These are phyloP conservation scores for Kryptolebias marmoratus DNA, from an alignment of 2,113 vertebrate genomes.

Conservation along the genomic window DNA sequence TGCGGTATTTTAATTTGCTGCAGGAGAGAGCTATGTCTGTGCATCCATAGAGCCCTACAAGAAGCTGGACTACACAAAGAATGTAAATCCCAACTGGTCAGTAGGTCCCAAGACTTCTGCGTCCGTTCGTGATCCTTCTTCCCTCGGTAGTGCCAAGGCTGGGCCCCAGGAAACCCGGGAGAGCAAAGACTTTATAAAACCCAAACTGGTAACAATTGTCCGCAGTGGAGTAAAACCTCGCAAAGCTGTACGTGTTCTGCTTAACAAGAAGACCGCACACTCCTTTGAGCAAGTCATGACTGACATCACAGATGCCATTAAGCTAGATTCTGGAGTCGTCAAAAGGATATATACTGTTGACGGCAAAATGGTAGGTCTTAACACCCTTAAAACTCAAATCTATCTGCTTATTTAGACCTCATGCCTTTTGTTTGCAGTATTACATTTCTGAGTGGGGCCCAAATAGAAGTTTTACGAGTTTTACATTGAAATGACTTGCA, in stretches of 20 bases:
- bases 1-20: slow-evolving; percentile 37
- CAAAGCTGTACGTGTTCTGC: slow-evolving; percentile 93
- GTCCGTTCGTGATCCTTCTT: slow-evolving; percentile 81
- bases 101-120: slow-evolving; percentile 87
- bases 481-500: too few relatives aligned
- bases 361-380: slow-evolving; percentile 90
- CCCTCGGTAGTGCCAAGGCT: slow-evolving; percentile 86
- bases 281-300: slow-evolving; percentile 98
- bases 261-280: slow-evolving; percentile 98
- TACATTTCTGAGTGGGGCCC: background rate
- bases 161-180: slow-evolving; percentile 85
- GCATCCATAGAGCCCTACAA: slow-evolving; percentile 97
- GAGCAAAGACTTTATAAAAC: slow-evolving; percentile 93
- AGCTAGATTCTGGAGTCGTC: slow-evolving; percentile 94
- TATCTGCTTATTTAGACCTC: background rate
- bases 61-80: slow-evolving; percentile 96
- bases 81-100: slow-evolving; percentile 98
- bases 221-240: slow-evolving; percentile 96
- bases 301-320: slow-evolving; percentile 96
- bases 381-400: background rate
- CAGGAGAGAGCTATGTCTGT: slow-evolving; percentile 97
- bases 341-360: slow-evolving; percentile 95
- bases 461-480: background rate
- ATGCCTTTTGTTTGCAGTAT: too few relatives aligned
- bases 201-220: slow-evolving; percentile 97